Evolutionary conservation across 2,797 vertebrate genomes (phyloP), one percentile per base, ranked within the genome.

Genomic region (Channallabes apus): DNA sequence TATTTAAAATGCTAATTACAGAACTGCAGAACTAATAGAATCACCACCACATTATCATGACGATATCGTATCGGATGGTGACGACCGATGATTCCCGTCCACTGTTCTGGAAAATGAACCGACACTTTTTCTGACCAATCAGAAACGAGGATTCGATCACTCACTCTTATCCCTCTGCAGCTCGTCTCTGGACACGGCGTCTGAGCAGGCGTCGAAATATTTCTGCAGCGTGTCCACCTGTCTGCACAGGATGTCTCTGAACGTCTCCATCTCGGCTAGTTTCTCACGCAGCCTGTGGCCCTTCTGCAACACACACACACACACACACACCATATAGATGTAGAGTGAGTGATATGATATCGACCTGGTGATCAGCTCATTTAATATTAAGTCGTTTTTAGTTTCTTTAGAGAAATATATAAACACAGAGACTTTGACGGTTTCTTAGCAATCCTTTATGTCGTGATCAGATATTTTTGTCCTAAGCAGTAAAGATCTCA

Each of bases 181-280:
- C 93, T 99, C 98, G 83, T 99, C 98, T 93, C 96, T 98, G 92
- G 94, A 98, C 90, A 97, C 96, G 3, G 93, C 96, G 88, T 99
- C 97, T 5, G 97, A 95, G 84, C 98, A 99, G 73, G 95, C 95
- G 93, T 99, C 98, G 71, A 99, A 99, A 91, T 96, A 99, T 91
- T 98, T 99, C 93, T 99, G 98, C 71, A 99, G 94, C 20, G 97
- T 99, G 94, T 99, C 98, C 86, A 99, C 97, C 91, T 99, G 98
- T 93, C 98, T 95, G 91, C 98, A 99, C 56, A 99, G 93, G 91
- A 99, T 99, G 90, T 99, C 98, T 89, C 97, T 95, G 91, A 99
- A 99, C 3, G 98, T 99, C 94, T 99, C 98, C 98, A 99, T 99
- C 95, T 99, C 98, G 62, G 98, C 96, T 88, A 99, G 93, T 91